Conservation (phyloP, 2,888 invertebrate species). For the Luperina testacea region DNA sequence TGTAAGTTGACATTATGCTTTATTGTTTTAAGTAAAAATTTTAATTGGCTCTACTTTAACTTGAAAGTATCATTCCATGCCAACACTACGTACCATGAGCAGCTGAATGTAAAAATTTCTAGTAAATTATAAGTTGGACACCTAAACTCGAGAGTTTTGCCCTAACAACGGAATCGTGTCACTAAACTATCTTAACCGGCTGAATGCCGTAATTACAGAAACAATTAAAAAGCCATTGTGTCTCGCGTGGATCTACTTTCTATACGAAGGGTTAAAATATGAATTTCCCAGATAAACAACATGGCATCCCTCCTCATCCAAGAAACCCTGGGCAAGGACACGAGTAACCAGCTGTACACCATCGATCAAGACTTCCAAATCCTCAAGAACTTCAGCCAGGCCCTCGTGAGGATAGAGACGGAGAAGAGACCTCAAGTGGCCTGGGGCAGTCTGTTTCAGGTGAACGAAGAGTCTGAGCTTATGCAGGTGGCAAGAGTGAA, state of each 20-base stretch:
- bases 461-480: conserved; percentile 75
- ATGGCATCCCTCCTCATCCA: conserved; percentile 86
- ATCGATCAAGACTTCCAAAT: conserved; percentile 81
- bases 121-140: neutral
- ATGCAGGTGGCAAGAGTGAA: conserved; percentile 75
- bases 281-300: conserved; percentile 78
- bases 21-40: neutral
- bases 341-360: conserved; percentile 78
- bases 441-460: conserved; percentile 77
- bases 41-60: neutral
- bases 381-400: conserved; percentile 77
- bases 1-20: conserved; percentile 73
- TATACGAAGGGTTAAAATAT: neutral
- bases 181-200: neutral
- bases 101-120: neutral
- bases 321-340: conserved; percentile 86
- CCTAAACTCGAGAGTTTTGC: neutral
- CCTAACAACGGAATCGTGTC: neutral
- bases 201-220: neutral
- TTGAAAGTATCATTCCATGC: neutral
- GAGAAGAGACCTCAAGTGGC: conserved; percentile 66
- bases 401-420: conserved; percentile 70
- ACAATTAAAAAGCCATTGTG: neutral
- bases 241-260: neutral
- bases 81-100: neutral